phyloP scores from a whole-genome alignment of 1,140 invertebrate genomes.

The Macrobrachium nipponense region DNA sequence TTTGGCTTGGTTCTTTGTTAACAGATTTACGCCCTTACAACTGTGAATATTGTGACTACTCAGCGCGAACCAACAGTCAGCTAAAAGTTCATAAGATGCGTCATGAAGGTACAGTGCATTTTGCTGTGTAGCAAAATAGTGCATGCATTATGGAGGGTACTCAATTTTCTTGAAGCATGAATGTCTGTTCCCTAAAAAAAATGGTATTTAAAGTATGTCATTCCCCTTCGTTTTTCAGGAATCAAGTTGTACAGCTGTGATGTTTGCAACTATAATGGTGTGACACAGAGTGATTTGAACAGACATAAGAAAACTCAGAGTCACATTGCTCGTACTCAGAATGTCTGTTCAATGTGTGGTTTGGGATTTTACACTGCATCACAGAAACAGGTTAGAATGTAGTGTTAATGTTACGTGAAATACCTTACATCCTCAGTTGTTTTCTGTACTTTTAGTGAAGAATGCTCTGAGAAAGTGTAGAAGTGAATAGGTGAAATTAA shows the following conservation, averaged over 20 bases:
- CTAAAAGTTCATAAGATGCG: slow-evolving; percentile 72
- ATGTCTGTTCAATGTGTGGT: slow-evolving; percentile 63
- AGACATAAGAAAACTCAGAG: slow-evolving; percentile 72
- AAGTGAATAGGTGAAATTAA: no score
- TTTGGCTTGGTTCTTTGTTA: slow-evolving; percentile 41
- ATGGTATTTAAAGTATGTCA: background rate
- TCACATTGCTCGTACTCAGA: slow-evolving; percentile 68
- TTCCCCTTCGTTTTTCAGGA: slow-evolving; percentile 65
- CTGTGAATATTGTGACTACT: slow-evolving; percentile 71
- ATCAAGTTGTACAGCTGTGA: slow-evolving; percentile 71
- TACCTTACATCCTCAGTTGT: no score
- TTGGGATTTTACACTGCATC: slow-evolving; percentile 62
- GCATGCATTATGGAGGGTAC: background rate
- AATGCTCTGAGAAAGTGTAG: no score
- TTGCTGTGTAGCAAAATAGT: background rate
- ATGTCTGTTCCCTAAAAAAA: background rate
- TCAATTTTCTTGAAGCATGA: background rate
- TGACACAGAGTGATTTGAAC: slow-evolving; percentile 72
- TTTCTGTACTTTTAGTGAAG: no score
- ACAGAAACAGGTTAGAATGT: slow-evolving; percentile 57
- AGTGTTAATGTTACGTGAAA: no score
- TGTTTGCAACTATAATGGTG: slow-evolving; percentile 72
- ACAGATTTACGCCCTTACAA: slow-evolving; percentile 71
- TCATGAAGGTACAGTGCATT: slow-evolving; percentile 68
- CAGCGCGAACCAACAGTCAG: slow-evolving; percentile 71